A percentile compares a stretch with the other conserved stretches of the same genome.
These are phyloP conservation scores for Poliocrania exsul DNA, from an alignment of 2,797 vertebrate species.

Conservation along the genomic window DNA sequence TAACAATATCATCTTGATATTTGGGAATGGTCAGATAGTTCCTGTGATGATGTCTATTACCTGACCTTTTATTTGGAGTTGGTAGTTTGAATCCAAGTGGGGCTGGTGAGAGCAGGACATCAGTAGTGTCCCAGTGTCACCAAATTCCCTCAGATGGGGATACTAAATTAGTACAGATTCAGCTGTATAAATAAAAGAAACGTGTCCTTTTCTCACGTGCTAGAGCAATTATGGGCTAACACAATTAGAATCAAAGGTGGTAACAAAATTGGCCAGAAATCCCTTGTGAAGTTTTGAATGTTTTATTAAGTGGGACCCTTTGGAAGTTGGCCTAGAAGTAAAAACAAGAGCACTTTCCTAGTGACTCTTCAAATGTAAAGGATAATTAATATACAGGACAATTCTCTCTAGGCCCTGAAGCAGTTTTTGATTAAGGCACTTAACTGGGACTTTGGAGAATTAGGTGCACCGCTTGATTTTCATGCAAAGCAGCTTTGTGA, in stretches of 20 bases:
- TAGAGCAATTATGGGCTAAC: conserved; percentile 4
- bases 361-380: conserved; percentile 21
- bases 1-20: neutral
- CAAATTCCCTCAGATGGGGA: neutral
- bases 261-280: conserved; percentile 34
- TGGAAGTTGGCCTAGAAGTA: conserved; percentile 34
- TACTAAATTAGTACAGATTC: neutral
- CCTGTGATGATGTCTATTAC: neutral
- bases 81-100: neutral
- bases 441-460: conserved; percentile 47
- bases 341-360: conserved; percentile 25
- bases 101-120: neutral
- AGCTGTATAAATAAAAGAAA: neutral
- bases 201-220: neutral
- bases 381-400: conserved; percentile 66
- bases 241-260: conserved; percentile 11
- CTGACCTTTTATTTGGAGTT: neutral
- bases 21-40: neutral
- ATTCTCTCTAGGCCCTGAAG: conserved; percentile 60
- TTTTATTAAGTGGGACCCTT: conserved; percentile 38
- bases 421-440: conserved; percentile 62
- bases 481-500: conserved; percentile 5
- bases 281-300: conserved; percentile 11
- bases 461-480: conserved; percentile 16
- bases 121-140: neutral